Evolutionary conservation across 1,140 invertebrate species (phyloP).

Genomic region (Adelges cooleyi): DNA sequence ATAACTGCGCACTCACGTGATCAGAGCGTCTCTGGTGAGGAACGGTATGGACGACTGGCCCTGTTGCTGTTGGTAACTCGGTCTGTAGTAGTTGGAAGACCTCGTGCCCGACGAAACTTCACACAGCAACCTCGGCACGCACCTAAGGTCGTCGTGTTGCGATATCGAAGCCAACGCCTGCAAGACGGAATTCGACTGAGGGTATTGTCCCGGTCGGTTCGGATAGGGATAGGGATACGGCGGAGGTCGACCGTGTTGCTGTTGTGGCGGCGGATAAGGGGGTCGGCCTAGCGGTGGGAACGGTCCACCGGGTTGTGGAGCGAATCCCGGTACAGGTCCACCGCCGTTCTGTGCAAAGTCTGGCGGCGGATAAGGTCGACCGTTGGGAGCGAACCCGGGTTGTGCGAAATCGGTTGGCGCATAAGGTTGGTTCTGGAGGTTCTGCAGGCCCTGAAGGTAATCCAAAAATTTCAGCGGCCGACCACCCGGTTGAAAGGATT

Average conservation of each 20-base stretch:
- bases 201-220: background rate
- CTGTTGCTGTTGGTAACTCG: conserved; percentile 34
- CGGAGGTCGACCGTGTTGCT: background rate
- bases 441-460: too few relatives aligned
- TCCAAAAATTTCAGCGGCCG: too few relatives aligned
- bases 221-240: conserved; percentile 10
- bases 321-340: background rate
- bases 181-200: conserved; percentile 37
- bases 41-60: conserved; percentile 41
- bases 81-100: conserved; percentile 37
- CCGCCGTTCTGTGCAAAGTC: background rate
- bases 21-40: conserved; percentile 49
- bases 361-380: background rate
- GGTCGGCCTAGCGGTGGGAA: background rate
- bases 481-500: too few relatives aligned
- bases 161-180: conserved; percentile 57
- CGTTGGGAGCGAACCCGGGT: background rate
- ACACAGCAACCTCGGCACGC: conserved; percentile 62
- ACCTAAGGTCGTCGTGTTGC: conserved; percentile 60
- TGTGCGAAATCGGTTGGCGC: too few relatives aligned
- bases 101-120: conserved; percentile 54
- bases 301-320: background rate
- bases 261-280: background rate
- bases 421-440: too few relatives aligned
- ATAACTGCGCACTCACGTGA: conserved; percentile 46